Evolutionary conservation across 2,113 vertebrate genomes (phyloP).

Genomic region (Ceratotherium simum): DNA sequence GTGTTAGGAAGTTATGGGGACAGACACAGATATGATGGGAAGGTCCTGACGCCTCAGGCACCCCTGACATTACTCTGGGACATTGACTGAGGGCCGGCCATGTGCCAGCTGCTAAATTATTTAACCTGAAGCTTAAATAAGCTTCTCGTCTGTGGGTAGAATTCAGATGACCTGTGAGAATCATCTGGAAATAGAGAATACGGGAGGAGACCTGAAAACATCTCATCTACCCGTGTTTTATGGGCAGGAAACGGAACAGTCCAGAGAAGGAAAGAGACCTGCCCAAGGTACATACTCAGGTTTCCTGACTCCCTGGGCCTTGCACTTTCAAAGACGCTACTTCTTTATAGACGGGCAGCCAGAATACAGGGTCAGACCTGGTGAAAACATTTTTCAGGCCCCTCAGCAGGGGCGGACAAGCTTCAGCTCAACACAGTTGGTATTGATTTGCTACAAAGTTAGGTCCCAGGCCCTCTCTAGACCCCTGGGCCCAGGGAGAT

Average conservation of each 20-base stretch:
- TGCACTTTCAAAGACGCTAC: neutral
- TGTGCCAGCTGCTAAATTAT: constrained; percentile 66
- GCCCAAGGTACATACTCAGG: neutral
- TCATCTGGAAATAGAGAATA: constrained; percentile 9
- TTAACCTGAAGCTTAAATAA: constrained; percentile 65
- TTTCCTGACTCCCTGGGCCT: neutral
- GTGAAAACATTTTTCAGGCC: neutral
- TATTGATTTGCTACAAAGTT: too few species aligned
- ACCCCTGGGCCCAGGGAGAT: neutral
- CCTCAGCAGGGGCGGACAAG: neutral
- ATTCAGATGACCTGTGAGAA: constrained; percentile 52
- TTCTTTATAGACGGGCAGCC: neutral
- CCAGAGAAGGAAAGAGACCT: neutral
- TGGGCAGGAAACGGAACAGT: neutral
- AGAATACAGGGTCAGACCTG: neutral
- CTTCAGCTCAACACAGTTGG: neutral
- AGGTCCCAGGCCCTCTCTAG: neutral
- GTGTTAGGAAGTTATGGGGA: constrained; percentile 58
- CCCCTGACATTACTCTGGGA: constrained; percentile 72
- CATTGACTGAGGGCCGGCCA: constrained; percentile 63
- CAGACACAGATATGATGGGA: constrained; percentile 52
- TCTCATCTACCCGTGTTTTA: neutral
- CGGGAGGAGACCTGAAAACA: neutral
- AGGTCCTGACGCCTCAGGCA: constrained; percentile 58
- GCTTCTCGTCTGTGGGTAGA: constrained; percentile 35